These are phyloP conservation scores for Trichomalopsis sarcophagae DNA, from an alignment of 1,140 invertebrate genomes.

Conservation along the genomic window DNA sequence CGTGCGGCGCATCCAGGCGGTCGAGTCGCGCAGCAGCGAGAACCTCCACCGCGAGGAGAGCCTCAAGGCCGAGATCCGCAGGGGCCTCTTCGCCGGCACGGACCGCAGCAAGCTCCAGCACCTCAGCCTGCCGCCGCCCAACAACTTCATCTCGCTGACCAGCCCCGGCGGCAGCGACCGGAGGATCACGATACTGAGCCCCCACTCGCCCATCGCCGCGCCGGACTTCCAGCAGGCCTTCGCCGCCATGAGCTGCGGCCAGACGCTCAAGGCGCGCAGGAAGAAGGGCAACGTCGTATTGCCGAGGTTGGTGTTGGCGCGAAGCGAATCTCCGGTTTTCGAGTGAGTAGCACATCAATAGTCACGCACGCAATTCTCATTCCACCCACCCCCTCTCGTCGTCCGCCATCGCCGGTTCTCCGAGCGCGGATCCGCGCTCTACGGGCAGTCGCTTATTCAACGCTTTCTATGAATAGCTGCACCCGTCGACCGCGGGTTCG, in stretches of 20 bases:
- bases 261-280: conserved; percentile 78
- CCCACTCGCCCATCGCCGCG: conserved; percentile 80
- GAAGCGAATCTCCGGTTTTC: conserved; percentile 81
- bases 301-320: conserved; percentile 83
- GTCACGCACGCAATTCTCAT: not conserved
- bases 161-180: conserved; percentile 76
- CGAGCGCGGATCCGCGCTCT: no score
- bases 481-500: no score
- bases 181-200: conserved; percentile 83
- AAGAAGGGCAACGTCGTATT: conserved; percentile 85
- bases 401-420: no score
- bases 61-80: conserved; percentile 79
- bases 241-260: conserved; percentile 60
- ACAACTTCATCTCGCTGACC: conserved; percentile 74
- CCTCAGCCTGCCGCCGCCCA: conserved; percentile 81
- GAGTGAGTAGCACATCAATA: conserved; percentile 75
- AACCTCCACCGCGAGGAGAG: conserved; percentile 76
- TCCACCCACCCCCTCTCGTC: not conserved
- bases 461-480: no score
- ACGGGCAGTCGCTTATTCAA: no score
- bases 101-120: conserved; percentile 80
- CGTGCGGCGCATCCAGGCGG: conserved; percentile 75
- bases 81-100: conserved; percentile 80
- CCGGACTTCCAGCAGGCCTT: conserved; percentile 79
- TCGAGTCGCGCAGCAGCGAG: conserved; percentile 77